Evolutionary conservation across 2,888 invertebrate species (phyloP).

Genomic region (Trichopoda pennipes): DNA sequence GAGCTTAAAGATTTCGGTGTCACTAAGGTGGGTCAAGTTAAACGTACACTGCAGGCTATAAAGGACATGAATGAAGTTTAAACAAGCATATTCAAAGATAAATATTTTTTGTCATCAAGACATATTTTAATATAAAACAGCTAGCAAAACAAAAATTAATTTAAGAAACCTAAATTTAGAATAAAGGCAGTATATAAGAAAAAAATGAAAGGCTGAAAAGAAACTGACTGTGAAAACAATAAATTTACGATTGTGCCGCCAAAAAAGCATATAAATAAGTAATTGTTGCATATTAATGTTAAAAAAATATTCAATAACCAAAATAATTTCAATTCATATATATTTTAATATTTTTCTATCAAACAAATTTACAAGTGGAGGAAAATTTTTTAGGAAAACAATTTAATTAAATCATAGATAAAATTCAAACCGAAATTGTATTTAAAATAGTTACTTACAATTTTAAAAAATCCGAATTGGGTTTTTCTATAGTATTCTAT

Average conservation of each 20-base stretch:
- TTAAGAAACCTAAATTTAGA: slow-evolving; percentile 1
- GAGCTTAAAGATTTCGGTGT: slow-evolving; percentile 95
- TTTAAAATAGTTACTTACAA: too few relatives aligned
- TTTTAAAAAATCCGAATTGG: too few relatives aligned
- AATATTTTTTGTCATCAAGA: slow-evolving; percentile 31
- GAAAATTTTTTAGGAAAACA: too few relatives aligned
- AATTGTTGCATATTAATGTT: too few relatives aligned
- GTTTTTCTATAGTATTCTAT: too few relatives aligned
- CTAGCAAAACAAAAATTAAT: neutral
- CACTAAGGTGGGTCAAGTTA: slow-evolving; percentile 97
- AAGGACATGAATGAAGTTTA: slow-evolving; percentile 85
- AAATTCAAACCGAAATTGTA: too few relatives aligned
- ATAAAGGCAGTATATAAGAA: slow-evolving; percentile 25
- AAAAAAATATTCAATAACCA: too few relatives aligned
- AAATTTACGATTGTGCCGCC: neutral
- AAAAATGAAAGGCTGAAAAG: slow-evolving; percentile 37
- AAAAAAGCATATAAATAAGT: too few relatives aligned
- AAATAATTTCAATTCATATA: too few relatives aligned
- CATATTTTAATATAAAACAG: slow-evolving; percentile 4
- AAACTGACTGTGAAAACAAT: slow-evolving; percentile 1
- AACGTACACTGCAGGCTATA: slow-evolving; percentile 95
- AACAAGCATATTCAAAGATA: slow-evolving; percentile 68
- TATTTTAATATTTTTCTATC: too few relatives aligned
- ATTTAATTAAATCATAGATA: too few relatives aligned
- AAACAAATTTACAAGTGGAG: too few relatives aligned